phyloP scores from a whole-genome alignment of 2,113 vertebrate genomes.

The Oenanthe melanoleuca region DNA sequence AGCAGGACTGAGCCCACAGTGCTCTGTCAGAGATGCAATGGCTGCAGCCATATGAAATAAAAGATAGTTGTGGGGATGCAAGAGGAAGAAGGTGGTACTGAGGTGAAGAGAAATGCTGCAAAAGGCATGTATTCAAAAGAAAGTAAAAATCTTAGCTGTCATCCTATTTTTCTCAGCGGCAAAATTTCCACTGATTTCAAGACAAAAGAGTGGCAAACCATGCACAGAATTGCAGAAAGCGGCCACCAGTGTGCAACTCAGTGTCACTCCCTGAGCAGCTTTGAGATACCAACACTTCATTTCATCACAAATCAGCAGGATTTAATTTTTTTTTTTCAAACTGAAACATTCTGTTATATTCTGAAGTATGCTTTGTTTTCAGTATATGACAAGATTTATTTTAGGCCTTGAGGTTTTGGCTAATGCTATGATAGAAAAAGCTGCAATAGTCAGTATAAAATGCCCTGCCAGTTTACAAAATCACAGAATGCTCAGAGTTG shows the following conservation, averaged over 20 bases:
- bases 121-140: not conserved
- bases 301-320: not conserved
- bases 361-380: not conserved
- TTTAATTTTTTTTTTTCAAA: not conserved
- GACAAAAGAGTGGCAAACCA: not conserved
- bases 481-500: not conserved
- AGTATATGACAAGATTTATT: not conserved
- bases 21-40: not conserved
- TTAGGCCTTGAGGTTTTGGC: not conserved
- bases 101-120: not conserved
- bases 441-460: not conserved
- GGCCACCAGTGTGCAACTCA: accelerated
- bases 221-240: accelerated
- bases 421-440: not conserved
- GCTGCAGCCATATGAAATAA: not conserved
- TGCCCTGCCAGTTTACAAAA: not conserved
- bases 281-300: not conserved
- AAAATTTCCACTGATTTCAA: not conserved
- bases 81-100: not conserved
- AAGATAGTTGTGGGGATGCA: not conserved
- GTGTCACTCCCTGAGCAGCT: not conserved
- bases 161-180: not conserved
- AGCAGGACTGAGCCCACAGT: not conserved
- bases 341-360: not conserved
- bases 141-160: not conserved